Percentiles rank a stretch among this genome's conserved stretches.
phyloP scores from a whole-genome alignment of 2,113 vertebrate genomes.

The Narcine bancroftii region DNA sequence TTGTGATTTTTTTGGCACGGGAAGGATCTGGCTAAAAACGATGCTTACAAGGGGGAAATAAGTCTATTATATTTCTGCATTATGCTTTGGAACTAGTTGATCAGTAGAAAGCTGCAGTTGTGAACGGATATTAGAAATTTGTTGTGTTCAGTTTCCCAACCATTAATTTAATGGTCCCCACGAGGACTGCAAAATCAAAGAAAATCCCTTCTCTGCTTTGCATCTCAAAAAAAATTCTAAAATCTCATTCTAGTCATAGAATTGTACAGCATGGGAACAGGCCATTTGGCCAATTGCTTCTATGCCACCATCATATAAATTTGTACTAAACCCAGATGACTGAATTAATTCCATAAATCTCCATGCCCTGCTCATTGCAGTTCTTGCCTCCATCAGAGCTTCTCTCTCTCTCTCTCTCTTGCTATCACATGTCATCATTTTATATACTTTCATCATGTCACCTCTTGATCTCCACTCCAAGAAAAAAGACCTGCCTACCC shows the following conservation, averaged over 20 bases:
- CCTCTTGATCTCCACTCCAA: too few relatives aligned
- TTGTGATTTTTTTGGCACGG: conserved; percentile 18
- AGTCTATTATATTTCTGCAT: background rate
- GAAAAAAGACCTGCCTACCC: too few relatives aligned
- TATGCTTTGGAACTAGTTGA: background rate
- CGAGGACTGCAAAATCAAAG: background rate
- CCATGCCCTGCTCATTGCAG: too few relatives aligned
- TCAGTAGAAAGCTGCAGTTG: too few relatives aligned
- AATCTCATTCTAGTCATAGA: background rate
- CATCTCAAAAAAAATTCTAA: background rate
- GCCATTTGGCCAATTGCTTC: too few relatives aligned
- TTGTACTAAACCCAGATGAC: too few relatives aligned
- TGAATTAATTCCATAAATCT: too few relatives aligned
- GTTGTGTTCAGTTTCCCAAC: background rate
- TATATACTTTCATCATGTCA: too few relatives aligned
- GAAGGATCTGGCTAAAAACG: background rate
- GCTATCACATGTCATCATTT: too few relatives aligned
- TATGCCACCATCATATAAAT: too few relatives aligned
- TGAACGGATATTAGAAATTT: conserved; percentile 2
- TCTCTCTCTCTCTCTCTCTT: too few relatives aligned
- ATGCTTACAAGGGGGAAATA: background rate
- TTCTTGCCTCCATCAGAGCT: too few relatives aligned
- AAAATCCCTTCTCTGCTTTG: background rate
- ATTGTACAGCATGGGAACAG: background rate
- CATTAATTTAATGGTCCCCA: background rate